Base-by-base conservation (phyloP, 2,113 vertebrate genomes). In the Gasterosteus nipponicus region DNA sequence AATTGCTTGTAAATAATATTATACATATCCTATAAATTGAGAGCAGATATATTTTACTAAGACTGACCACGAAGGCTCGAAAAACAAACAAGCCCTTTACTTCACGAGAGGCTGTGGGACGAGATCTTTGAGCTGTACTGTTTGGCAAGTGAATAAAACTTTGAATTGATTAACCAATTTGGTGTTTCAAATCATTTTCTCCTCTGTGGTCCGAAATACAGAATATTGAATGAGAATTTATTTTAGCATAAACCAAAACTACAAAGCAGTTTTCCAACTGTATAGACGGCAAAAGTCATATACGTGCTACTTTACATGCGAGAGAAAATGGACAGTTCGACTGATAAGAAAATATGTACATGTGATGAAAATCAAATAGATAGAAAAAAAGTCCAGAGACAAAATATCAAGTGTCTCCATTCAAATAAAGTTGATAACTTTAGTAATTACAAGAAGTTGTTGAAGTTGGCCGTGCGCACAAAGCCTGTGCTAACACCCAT, bases 121-220 rank as follows among this genome's bases (percentile, higher is more conserved):
- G 71, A 75, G 44, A 86, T 83, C 87, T 92, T 83, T 85, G 51
- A 87, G 86, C 65, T 70, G 87, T 74, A 70, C 54, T 53, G 77
- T 90, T 92, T 92, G 93, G 89, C 87, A 94, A 94, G 87, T 89
- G 91, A 95, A 94, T 89, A 94, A 92, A 89, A 67, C 57, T 46
- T 87, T 80, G 73, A 88, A 73, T 75, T 76, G 67, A 74, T 84
- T 76, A 5, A 18, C 3, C 63, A 57, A 47, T 56, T 7, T 78
- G 46, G 5, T 10, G 1, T 12, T 38, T 31, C 7, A 44, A 44
- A 11, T 64, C 19, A 31, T 68, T 62, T n/a, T 68, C 3, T 57
- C 56, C 29, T 41, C 38, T 53, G 19, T 58, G 7, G 38, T 29
- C 14, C 11, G 29, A 57, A 18, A 59, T 38, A n/a, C 19, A 66